Conservation (phyloP, 2,888 invertebrate species). For the Ophion costatus region DNA sequence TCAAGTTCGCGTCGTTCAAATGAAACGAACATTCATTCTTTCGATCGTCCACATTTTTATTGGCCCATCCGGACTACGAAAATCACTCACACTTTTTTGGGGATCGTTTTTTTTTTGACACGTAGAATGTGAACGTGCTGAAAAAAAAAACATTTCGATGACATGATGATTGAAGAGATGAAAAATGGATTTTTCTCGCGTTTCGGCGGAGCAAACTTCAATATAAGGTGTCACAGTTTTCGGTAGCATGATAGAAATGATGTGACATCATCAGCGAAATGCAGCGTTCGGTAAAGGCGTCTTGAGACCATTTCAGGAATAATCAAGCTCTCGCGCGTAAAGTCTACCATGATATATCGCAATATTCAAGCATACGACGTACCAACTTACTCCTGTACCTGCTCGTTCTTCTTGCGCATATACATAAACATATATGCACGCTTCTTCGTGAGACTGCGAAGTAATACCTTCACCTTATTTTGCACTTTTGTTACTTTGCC, state of each 20-base stretch:
- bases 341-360: neutral
- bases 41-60: neutral
- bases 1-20: neutral
- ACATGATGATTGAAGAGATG: neutral
- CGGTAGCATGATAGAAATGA: neutral
- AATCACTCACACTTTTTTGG: neutral
- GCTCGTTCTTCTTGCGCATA: neutral
- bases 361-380: neutral
- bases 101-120: neutral
- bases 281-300: neutral
- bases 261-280: neutral
- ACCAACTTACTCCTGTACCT: neutral
- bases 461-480: too few species aligned
- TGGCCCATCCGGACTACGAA: neutral
- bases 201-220: neutral
- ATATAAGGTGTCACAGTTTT: neutral
- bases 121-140: neutral
- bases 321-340: neutral
- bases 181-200: neutral
- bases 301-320: neutral
- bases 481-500: too few species aligned
- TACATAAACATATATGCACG: too few species aligned
- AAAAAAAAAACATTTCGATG: neutral
- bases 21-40: neutral
- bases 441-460: too few species aligned